phyloP scores from a whole-genome alignment of 2,888 invertebrate species.

The Troides helena region DNA sequence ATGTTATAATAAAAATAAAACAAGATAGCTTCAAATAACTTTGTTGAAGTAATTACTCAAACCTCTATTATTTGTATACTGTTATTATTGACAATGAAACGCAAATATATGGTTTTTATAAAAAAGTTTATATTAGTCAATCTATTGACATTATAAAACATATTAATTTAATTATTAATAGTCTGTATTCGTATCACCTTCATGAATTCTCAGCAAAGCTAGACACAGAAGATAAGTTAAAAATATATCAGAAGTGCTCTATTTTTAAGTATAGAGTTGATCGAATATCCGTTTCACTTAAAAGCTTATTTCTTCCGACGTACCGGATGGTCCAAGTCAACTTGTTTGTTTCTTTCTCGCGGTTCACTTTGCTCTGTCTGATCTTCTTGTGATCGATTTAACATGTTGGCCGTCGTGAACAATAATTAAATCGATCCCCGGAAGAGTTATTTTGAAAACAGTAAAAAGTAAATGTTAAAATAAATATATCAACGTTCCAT shows the following conservation, averaged over 20 bases:
- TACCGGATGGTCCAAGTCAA: constrained; percentile 23
- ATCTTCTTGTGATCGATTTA: constrained; percentile 25
- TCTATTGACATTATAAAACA: too few species aligned
- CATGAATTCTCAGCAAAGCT: background rate
- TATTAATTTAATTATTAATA: too few species aligned
- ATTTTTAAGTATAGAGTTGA: constrained; percentile 22
- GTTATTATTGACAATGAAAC: too few species aligned
- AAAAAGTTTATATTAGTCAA: too few species aligned
- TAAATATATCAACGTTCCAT: too few species aligned
- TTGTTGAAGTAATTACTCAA: too few species aligned
- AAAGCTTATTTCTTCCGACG: constrained; percentile 27
- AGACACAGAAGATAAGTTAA: constrained; percentile 4
- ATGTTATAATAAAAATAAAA: too few species aligned
- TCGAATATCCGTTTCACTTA: constrained; percentile 24
- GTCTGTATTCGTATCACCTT: too few species aligned
- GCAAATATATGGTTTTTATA: too few species aligned
- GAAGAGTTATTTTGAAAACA: background rate
- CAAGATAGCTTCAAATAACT: too few species aligned
- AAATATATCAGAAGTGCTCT: constrained; percentile 15
- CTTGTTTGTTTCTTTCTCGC: constrained; percentile 20
- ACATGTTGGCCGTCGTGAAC: background rate
- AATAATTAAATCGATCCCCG: background rate
- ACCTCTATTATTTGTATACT: too few species aligned
- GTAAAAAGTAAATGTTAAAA: too few species aligned
- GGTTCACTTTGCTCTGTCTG: constrained; percentile 12